phyloP scores from a whole-genome alignment of 2,888 invertebrate species.

The Sarcophaga variegata region DNA sequence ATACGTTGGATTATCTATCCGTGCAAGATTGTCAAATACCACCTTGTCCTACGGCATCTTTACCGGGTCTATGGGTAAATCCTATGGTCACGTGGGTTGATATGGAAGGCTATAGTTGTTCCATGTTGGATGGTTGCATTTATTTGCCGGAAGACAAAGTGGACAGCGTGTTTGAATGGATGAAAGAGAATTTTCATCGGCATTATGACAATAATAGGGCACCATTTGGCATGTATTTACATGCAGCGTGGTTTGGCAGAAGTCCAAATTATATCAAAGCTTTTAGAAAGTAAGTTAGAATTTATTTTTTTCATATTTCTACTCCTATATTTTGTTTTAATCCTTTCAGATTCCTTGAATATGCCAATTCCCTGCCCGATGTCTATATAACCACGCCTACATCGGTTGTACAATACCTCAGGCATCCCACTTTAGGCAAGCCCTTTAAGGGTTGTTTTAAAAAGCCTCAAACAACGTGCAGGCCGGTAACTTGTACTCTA shows the following conservation, averaged over 20 bases:
- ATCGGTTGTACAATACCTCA: slow-evolving; percentile 77
- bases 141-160: slow-evolving; percentile 82
- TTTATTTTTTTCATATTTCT: neutral
- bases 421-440: slow-evolving; percentile 76
- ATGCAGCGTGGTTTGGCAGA: slow-evolving; percentile 85
- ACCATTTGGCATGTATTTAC: slow-evolving; percentile 87
- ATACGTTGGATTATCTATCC: slow-evolving; percentile 84
- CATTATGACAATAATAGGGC: slow-evolving; percentile 86
- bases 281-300: slow-evolving; percentile 79
- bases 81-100: slow-evolving; percentile 84
- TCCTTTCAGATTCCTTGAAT: slow-evolving; percentile 83
- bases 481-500: slow-evolving; percentile 76
- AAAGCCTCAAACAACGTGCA: slow-evolving; percentile 74
- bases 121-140: slow-evolving; percentile 84
- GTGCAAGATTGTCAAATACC: slow-evolving; percentile 83
- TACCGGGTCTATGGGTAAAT: slow-evolving; percentile 84
- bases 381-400: slow-evolving; percentile 83
- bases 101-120: slow-evolving; percentile 82
- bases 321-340: slow-evolving; percentile 68
- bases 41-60: slow-evolving; percentile 82
- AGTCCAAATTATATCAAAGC: slow-evolving; percentile 83
- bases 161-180: slow-evolving; percentile 83
- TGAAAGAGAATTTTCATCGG: slow-evolving; percentile 85
- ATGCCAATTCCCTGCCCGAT: slow-evolving; percentile 83
- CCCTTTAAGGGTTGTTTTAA: slow-evolving; percentile 77